phyloP scores from a whole-genome alignment of 2,888 invertebrate genomes.

The Malacosoma neustria region DNA sequence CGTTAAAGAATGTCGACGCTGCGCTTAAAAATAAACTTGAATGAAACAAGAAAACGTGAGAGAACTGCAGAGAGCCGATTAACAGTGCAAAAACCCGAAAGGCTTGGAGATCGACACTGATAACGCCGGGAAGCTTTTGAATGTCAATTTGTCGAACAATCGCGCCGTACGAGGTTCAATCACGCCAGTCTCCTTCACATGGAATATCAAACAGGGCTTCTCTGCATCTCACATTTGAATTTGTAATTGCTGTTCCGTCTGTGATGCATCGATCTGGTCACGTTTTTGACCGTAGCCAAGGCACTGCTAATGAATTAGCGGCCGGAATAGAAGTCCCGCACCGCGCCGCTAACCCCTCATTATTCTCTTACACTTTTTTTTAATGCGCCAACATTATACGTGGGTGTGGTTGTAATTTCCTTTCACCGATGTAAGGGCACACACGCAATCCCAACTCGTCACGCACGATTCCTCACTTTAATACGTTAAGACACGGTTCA shows the following conservation, averaged over 20 bases:
- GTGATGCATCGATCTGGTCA: conserved; percentile 49
- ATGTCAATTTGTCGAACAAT: conserved; percentile 35
- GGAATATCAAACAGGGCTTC: conserved; percentile 46
- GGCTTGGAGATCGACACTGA: neutral
- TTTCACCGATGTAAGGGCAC: conserved; percentile 75
- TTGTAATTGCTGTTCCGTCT: conserved; percentile 65
- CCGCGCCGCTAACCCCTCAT: conserved; percentile 73
- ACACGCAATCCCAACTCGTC: conserved; percentile 51
- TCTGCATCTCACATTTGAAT: conserved; percentile 53
- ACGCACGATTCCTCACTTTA: conserved; percentile 29
- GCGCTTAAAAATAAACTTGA: conserved; percentile 3
- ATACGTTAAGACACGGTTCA: conserved; percentile 5
- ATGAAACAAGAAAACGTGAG: neutral
- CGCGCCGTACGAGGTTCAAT: conserved; percentile 30
- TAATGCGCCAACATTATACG: conserved; percentile 74
- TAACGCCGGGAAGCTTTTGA: conserved; percentile 18
- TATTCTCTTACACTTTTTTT: conserved; percentile 74
- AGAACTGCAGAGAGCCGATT: neutral
- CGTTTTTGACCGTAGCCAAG: conserved; percentile 31
- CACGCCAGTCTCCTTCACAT: conserved; percentile 45
- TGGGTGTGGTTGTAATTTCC: conserved; percentile 76
- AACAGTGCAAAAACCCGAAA: neutral
- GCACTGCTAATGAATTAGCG: conserved; percentile 64
- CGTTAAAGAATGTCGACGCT: conserved; percentile 9
- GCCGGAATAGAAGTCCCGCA: conserved; percentile 48